Evolutionary conservation across 2,113 vertebrate genomes (phyloP), one percentile per base, ranked within the genome.

Genomic region (Pheucticus melanocephalus): DNA sequence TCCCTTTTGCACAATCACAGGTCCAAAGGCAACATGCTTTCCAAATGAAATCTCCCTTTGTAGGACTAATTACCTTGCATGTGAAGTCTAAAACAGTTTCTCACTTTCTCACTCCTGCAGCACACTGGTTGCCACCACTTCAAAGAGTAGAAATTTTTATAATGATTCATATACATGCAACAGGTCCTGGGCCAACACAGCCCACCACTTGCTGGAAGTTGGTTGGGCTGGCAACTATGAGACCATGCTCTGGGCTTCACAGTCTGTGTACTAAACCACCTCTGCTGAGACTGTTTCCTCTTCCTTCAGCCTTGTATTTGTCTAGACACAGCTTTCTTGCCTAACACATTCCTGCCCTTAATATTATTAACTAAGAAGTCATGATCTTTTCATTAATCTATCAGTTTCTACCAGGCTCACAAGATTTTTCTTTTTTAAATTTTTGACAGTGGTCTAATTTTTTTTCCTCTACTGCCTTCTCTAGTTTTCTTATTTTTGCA

Each of bases 191-290:
- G 35, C 45, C 24, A 59, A 16, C 50, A 37, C 42, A 57, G 27
- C 22, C 8, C 42, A 45, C 16, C 10, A 42, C 44, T 68, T 63
- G n/a, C 48, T 68, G 53, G 23, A 63, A 61, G 22, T 4, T 50
- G 13, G 25, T 85, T 72, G 40, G 37, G 16, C 28, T 45, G 50
- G 17, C 23, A 63, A 47, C 12, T 15, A 9, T 11, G 27, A 31
- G 44, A 17, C n/a, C 0, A 0, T 45, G 31, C 31, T 44, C 42
- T 18, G 44, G 17, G 44, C 42, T 77, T 78, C 27, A 30, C 25
- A 65, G 19, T 6, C 39, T 42, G 15, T 31, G 23, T 21, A 10
- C 17, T 20, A 39, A 61, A 35, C 7, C 31, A 19, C 15, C 15
- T 69, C n/a, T 17, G 8, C 39, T 37, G 61, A 42, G n/a, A 37